A percentile compares a stretch with the other conserved stretches of the same genome.
phyloP scores from a whole-genome alignment of 2,797 vertebrate species.

The Epinephelus malabaricus region DNA sequence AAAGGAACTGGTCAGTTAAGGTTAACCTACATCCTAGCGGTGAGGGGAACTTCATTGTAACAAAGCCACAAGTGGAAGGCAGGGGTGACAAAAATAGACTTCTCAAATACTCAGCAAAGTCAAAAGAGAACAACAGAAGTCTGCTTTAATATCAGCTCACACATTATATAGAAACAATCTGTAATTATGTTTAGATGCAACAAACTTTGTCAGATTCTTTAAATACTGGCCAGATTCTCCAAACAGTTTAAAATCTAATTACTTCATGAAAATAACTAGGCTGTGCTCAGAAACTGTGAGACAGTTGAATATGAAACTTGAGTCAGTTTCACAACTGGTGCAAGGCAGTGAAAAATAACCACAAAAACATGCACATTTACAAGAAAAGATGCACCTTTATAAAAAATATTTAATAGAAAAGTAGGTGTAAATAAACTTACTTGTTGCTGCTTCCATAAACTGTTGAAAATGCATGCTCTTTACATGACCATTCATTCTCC shows the following conservation, averaged over 20 bases:
- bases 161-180: not conserved
- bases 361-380: constrained; percentile 4
- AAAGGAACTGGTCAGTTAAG: constrained; percentile 66
- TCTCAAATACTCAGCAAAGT: not conserved
- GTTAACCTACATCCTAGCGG: constrained; percentile 52
- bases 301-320: constrained; percentile 17
- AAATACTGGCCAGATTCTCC: not conserved
- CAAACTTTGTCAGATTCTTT: constrained; percentile 2
- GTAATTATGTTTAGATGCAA: not conserved
- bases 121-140: not conserved
- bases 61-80: constrained; percentile 56
- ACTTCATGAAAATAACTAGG: constrained; percentile 9
- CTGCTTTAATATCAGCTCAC: not conserved
- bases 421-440: constrained; percentile 76
- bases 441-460: constrained; percentile 76
- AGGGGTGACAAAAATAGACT: constrained; percentile 35
- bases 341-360: constrained; percentile 17
- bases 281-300: not conserved
- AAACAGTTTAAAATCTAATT: not conserved
- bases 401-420: not conserved
- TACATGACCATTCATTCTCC: constrained; percentile 87
- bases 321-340: constrained; percentile 39
- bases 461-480: constrained; percentile 82
- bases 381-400: constrained; percentile 5
- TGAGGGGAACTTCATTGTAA: constrained; percentile 45